Evolutionary conservation across 1,140 invertebrate species (phyloP).

Genomic region (Manduca sexta): DNA sequence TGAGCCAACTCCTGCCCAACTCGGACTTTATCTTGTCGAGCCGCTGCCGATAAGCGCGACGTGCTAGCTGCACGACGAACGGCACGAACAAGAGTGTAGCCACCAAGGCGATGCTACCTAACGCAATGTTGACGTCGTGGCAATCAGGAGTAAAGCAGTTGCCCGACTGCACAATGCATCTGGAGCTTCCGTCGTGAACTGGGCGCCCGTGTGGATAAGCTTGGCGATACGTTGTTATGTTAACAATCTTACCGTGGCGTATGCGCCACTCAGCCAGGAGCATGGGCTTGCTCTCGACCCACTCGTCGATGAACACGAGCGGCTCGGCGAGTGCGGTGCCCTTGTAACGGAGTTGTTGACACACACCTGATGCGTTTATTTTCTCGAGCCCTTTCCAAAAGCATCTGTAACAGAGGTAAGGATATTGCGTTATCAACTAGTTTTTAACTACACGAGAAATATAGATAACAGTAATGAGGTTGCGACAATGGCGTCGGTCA

Average conservation of each 20-base stretch:
- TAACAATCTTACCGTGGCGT: conserved; percentile 14
- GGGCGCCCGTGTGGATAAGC: conserved; percentile 71
- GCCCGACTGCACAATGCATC: conserved; percentile 79
- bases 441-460: too few relatives aligned
- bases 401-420: not conserved
- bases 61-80: conserved; percentile 84
- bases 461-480: too few relatives aligned
- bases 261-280: conserved; percentile 22
- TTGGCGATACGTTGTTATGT: not conserved
- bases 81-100: conserved; percentile 45
- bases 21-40: conserved; percentile 75
- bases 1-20: conserved; percentile 86
- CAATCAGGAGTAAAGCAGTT: conserved; percentile 80
- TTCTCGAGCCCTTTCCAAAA: not conserved
- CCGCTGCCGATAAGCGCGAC: conserved; percentile 74
- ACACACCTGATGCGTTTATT: conserved; percentile 16
- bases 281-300: conserved; percentile 3
- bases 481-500: too few relatives aligned
- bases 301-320: conserved; percentile 5
- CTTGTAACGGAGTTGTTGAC: not conserved
- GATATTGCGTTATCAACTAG: too few relatives aligned
- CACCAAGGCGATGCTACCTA: not conserved
- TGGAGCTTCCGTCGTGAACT: conserved; percentile 79
- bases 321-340: not conserved
- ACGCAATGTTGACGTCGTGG: conserved; percentile 59